These are phyloP conservation scores for Gobiocypris rarus DNA, from an alignment of 2,113 vertebrate species.

Conservation along the genomic window DNA sequence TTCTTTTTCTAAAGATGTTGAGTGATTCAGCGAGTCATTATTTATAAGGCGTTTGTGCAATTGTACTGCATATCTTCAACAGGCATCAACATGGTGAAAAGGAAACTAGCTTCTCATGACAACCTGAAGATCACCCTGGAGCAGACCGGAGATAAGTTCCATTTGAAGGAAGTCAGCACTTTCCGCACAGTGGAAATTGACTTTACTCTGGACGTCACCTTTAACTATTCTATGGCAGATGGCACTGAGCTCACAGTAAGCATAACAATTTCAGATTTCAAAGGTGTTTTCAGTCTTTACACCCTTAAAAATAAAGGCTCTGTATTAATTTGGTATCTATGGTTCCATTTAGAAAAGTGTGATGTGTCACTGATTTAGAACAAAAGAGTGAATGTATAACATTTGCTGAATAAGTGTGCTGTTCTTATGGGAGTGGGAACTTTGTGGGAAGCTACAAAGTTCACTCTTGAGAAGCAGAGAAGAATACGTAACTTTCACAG, in stretches of 20 bases:
- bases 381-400: too few relatives aligned
- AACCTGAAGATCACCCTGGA: constrained; percentile 86
- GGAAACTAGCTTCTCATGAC: constrained; percentile 90
- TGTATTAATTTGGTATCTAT: neutral
- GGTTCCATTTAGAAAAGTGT: neutral
- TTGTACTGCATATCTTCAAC: constrained; percentile 39
- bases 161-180: constrained; percentile 84
- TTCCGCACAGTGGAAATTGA: constrained; percentile 84
- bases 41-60: neutral
- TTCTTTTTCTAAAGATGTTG: neutral
- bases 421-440: neutral
- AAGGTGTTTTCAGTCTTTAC: neutral
- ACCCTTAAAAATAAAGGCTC: neutral
- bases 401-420: neutral
- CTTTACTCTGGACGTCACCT: constrained; percentile 85
- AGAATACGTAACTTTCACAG: neutral
- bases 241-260: constrained; percentile 90
- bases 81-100: constrained; percentile 90
- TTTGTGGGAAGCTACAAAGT: constrained; percentile 3
- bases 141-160: constrained; percentile 86
- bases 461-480: neutral
- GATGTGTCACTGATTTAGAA: too few relatives aligned
- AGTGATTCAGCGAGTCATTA: neutral
- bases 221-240: constrained; percentile 87
- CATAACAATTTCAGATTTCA: neutral